phyloP scores from a whole-genome alignment of 2,888 invertebrate species.

The Xanthia icteritia region DNA sequence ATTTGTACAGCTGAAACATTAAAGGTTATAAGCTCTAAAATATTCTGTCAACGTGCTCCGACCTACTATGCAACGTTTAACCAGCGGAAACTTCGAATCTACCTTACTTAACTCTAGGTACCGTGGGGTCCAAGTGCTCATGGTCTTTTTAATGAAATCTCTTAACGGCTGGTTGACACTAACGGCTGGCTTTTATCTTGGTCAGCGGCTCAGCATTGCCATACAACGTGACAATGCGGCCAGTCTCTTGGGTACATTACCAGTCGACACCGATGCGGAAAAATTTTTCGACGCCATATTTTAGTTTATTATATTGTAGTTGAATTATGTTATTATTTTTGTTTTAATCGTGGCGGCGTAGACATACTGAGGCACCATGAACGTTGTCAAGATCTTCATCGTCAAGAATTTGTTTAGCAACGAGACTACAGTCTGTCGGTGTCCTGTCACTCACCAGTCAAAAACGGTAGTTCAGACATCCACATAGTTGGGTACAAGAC shows the following conservation, averaged over 20 bases:
- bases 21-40: background rate
- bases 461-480: slow-evolving; percentile 95
- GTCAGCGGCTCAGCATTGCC: too few species aligned
- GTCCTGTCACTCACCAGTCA: slow-evolving; percentile 88
- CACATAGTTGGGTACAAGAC: slow-evolving; percentile 94
- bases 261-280: background rate
- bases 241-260: background rate
- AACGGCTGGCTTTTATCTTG: too few species aligned
- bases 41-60: background rate
- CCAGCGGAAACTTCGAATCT: background rate
- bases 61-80: background rate
- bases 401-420: too few species aligned
- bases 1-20: slow-evolving; percentile 90
- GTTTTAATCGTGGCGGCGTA: too few species aligned
- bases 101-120: background rate
- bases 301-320: too few species aligned
- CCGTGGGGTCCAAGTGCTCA: background rate
- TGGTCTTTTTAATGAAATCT: too few species aligned
- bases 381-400: background rate
- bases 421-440: background rate
- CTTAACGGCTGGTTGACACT: background rate
- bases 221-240: too few species aligned
- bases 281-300: background rate
- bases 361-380: too few species aligned
- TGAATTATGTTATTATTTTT: too few species aligned